Conservation (phyloP, 2,888 invertebrate genomes). For the Quadroppia sp. region DNA sequence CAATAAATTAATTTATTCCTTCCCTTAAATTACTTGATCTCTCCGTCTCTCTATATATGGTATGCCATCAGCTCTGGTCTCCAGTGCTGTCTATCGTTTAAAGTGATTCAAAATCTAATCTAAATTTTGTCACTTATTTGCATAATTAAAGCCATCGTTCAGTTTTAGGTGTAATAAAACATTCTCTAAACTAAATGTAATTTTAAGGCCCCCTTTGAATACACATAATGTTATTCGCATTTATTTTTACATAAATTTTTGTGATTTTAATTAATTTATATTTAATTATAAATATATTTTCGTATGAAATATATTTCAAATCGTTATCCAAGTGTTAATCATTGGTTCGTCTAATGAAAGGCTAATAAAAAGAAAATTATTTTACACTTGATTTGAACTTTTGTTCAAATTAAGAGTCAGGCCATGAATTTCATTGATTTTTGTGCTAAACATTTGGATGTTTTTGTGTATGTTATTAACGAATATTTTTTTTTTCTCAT, state of each 20-base stretch:
- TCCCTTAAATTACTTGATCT: background rate
- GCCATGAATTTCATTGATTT: slow-evolving; percentile 17
- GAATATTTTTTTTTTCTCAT: background rate
- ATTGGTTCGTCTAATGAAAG: background rate
- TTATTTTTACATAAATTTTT: no score
- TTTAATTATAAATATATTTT: no score
- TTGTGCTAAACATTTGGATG: background rate
- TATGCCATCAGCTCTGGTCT: background rate
- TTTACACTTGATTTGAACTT: background rate
- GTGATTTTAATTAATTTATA: no score
- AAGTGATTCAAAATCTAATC: no score
- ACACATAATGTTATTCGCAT: no score
- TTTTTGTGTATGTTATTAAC: slow-evolving; percentile 16
- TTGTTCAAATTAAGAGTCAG: background rate
- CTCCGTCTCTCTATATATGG: background rate
- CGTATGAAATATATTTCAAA: background rate
- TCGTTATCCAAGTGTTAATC: background rate
- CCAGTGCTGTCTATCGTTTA: background rate
- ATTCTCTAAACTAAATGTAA: no score
- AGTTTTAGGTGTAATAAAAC: no score
- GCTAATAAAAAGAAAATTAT: background rate
- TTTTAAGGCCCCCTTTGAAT: no score
- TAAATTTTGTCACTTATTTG: no score
- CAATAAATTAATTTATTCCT: slow-evolving; percentile 10
- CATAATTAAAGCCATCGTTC: no score